Conservation (phyloP, 1,140 invertebrate species). For the Nymphalis io region DNA sequence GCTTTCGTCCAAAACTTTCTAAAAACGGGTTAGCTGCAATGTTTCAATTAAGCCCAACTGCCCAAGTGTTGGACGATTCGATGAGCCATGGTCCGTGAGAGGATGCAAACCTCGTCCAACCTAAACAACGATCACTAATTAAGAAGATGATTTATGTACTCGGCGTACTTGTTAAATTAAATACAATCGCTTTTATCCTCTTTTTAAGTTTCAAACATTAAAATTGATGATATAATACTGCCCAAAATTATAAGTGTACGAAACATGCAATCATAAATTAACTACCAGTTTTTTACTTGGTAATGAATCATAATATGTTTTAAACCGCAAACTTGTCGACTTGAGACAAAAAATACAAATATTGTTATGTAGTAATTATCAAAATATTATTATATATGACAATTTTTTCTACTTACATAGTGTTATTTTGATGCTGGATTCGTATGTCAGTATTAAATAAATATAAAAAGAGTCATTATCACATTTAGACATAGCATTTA, state of each 20-base stretch:
- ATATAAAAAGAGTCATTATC: slow-evolving; percentile 11
- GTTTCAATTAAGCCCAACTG: slow-evolving; percentile 63
- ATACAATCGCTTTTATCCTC: slow-evolving; percentile 12
- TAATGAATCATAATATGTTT: background rate
- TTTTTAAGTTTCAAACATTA: slow-evolving; percentile 6
- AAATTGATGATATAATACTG: slow-evolving; percentile 19
- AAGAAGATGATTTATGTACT: slow-evolving; percentile 43
- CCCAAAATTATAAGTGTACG: slow-evolving; percentile 10
- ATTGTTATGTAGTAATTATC: background rate
- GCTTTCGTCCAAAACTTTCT: slow-evolving; percentile 68
- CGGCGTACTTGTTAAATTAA: slow-evolving; percentile 39
- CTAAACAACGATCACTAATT: slow-evolving; percentile 41
- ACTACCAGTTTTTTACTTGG: background rate
- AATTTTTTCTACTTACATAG: background rate
- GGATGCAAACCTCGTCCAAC: slow-evolving; percentile 46
- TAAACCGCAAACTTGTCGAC: background rate
- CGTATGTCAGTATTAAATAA: background rate
- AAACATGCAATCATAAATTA: slow-evolving; percentile 10
- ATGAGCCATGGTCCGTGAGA: slow-evolving; percentile 35
- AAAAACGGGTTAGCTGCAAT: slow-evolving; percentile 66
- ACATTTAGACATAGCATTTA: slow-evolving; percentile 22
- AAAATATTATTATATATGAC: too few relatives aligned
- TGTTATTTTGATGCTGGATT: background rate
- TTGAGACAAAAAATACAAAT: background rate
- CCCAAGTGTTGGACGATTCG: slow-evolving; percentile 36